phyloP scores from a whole-genome alignment of 2,113 vertebrate genomes.

The Barbus barbus region DNA sequence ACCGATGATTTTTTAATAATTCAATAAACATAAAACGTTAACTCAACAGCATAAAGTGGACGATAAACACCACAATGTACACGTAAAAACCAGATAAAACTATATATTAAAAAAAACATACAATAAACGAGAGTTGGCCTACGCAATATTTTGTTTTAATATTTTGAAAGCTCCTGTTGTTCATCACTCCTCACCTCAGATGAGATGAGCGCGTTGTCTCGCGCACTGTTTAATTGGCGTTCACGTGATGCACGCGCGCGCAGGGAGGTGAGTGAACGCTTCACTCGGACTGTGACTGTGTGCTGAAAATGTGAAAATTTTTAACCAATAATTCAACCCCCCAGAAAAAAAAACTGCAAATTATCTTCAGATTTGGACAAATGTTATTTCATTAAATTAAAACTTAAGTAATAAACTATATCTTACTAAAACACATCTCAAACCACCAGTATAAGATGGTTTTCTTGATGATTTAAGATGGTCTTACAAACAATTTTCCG shows the following conservation, averaged over 20 bases:
- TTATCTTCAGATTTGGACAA: too few relatives aligned
- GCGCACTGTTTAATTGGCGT: neutral
- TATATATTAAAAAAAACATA: neutral
- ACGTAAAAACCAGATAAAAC: neutral
- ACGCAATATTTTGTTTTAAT: neutral
- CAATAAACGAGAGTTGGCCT: neutral
- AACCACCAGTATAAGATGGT: too few relatives aligned
- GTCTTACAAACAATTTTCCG: neutral
- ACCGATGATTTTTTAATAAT: neutral
- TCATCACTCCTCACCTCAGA: constrained; percentile 6
- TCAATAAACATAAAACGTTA: neutral
- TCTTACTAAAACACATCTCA: neutral
- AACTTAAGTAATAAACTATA: too few relatives aligned
- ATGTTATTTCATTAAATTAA: too few relatives aligned
- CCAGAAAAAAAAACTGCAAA: neutral
- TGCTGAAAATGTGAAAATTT: neutral
- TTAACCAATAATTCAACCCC: neutral
- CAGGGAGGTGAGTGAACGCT: neutral
- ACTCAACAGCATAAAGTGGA: neutral
- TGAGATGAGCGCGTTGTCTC: neutral
- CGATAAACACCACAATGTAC: neutral
- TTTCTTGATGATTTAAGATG: neutral
- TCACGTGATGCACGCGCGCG: neutral
- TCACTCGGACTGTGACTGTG: neutral
- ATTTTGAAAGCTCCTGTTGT: neutral